Conservation (phyloP, 2,888 invertebrate species). For the Trisateles emortualis region DNA sequence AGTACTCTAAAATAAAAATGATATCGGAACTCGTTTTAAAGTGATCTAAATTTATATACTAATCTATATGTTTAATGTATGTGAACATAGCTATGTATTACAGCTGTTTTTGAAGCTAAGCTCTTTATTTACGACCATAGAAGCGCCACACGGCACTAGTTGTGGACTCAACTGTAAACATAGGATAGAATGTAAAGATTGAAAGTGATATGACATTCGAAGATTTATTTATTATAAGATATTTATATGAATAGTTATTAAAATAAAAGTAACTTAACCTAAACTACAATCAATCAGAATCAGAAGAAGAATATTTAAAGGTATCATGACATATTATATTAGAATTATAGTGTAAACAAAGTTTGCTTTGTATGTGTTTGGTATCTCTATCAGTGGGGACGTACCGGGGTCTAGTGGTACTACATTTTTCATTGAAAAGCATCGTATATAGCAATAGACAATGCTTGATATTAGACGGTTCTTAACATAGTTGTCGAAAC, state of each 20-base stretch:
- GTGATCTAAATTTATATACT: slow-evolving; percentile 42
- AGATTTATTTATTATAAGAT: too few relatives aligned
- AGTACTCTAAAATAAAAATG: slow-evolving; percentile 20
- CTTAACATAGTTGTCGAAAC: too few relatives aligned
- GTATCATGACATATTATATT: slow-evolving; percentile 2
- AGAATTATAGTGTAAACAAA: background rate
- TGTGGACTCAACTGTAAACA: slow-evolving; percentile 14
- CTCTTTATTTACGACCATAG: slow-evolving; percentile 42
- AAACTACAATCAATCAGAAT: too few relatives aligned
- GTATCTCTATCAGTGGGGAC: too few relatives aligned
- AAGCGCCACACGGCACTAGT: slow-evolving; percentile 42
- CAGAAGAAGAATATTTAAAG: too few relatives aligned
- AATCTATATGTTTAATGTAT: slow-evolving; percentile 13
- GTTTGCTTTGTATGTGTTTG: background rate
- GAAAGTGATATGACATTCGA: background rate
- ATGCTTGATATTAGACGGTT: too few relatives aligned
- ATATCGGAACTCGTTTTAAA: slow-evolving; percentile 26
- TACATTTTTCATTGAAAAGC: too few relatives aligned
- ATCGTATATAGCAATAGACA: too few relatives aligned
- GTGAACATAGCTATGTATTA: slow-evolving; percentile 21
- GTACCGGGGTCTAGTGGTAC: too few relatives aligned
- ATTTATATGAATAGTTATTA: too few relatives aligned
- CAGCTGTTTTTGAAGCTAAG: slow-evolving; percentile 45
- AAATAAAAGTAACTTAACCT: too few relatives aligned
- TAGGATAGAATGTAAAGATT: slow-evolving; percentile 4